Conservation (phyloP, 2,888 invertebrate species). For the Drosophila mulleri region DNA sequence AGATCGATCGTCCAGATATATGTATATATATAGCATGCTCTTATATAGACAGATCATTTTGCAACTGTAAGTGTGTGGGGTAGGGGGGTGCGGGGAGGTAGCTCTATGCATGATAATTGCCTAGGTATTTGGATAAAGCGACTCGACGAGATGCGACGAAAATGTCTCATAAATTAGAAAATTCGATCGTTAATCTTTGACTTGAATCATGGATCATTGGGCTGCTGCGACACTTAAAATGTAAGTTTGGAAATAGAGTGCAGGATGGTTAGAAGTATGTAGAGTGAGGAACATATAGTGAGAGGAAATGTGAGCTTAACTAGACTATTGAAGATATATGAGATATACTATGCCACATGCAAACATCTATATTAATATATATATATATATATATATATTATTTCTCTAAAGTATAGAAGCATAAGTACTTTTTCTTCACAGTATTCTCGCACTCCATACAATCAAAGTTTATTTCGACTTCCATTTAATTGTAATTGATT, state of each 20-base stretch:
- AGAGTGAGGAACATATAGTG: neutral
- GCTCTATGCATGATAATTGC: constrained; percentile 16
- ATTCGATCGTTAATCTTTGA: constrained; percentile 61
- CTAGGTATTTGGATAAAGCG: constrained; percentile 33
- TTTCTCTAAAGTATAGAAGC: too few species aligned
- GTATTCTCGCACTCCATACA: constrained; percentile 6
- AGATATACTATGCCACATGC: too few species aligned
- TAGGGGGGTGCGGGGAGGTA: neutral
- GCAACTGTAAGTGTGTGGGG: constrained; percentile 49
- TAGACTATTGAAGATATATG: neutral
- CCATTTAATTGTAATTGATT: neutral
- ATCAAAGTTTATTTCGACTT: neutral
- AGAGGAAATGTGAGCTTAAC: too few species aligned
- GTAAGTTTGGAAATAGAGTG: neutral
- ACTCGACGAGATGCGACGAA: neutral
- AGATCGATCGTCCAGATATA: constrained; percentile 66
- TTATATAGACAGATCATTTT: constrained; percentile 51
- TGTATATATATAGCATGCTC: constrained; percentile 1
- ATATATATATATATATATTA: too few species aligned
- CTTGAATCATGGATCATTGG: constrained; percentile 45
- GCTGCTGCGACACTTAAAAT: constrained; percentile 37
- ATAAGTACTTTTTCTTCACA: neutral
- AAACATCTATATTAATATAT: too few species aligned
- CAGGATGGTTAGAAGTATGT: neutral
- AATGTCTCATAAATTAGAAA: constrained; percentile 62